These are phyloP conservation scores for Cettia cetti DNA, from an alignment of 2,113 vertebrate species.

Conservation along the genomic window DNA sequence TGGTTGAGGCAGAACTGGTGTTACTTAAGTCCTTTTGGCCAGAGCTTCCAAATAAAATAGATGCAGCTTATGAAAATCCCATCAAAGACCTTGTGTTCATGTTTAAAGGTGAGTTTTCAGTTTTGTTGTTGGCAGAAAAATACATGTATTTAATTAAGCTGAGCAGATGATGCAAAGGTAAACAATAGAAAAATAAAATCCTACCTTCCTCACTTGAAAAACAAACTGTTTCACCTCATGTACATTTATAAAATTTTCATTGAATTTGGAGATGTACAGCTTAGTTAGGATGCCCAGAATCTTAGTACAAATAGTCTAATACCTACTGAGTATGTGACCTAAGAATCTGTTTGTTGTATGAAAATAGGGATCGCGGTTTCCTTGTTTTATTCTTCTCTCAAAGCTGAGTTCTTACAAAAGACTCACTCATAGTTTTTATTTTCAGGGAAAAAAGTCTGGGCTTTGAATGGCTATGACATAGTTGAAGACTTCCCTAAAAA, in stretches of 20 bases:
- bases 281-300: background rate
- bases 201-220: background rate
- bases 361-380: background rate
- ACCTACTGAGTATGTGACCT: background rate
- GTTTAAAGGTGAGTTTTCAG: slow-evolving; percentile 82
- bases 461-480: slow-evolving; percentile 87
- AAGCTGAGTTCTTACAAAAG: background rate
- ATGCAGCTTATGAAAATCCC: slow-evolving; percentile 91
- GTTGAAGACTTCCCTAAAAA: slow-evolving; percentile 89
- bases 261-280: background rate
- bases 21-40: slow-evolving; percentile 92
- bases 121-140: background rate
- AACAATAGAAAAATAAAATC: background rate
- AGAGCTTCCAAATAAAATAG: slow-evolving; percentile 85
- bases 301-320: background rate
- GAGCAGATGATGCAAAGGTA: background rate
- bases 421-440: background rate
- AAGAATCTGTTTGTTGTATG: background rate
- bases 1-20: slow-evolving; percentile 81
- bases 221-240: background rate
- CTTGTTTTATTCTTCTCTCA: background rate
- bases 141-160: background rate
- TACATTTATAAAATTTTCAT: background rate
- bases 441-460: slow-evolving; percentile 91
- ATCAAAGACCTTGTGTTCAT: slow-evolving; percentile 84